phyloP scores from a whole-genome alignment of 2,888 invertebrate species.

The Eulithis testata region DNA sequence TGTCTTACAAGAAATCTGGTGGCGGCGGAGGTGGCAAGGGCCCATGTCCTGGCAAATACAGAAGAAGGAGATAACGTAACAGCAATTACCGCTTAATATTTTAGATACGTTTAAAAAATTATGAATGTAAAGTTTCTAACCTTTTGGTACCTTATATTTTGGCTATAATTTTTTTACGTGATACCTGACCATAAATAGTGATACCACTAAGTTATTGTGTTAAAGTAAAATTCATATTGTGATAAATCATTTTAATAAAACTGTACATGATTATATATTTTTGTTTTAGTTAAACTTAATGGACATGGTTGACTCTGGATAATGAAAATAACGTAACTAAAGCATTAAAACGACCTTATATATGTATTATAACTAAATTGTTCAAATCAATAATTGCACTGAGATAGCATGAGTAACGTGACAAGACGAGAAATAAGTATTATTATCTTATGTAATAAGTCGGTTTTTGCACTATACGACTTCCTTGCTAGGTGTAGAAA shows the following conservation, averaged over 20 bases:
- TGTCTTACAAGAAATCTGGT: slow-evolving; percentile 41
- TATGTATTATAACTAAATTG: slow-evolving; percentile 65
- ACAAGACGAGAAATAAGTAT: slow-evolving; percentile 51
- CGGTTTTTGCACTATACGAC: slow-evolving; percentile 81
- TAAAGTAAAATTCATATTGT: slow-evolving; percentile 44
- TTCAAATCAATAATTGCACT: slow-evolving; percentile 80
- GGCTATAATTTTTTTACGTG: not conserved
- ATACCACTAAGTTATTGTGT: slow-evolving; percentile 6
- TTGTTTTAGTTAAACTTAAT: slow-evolving; percentile 59
- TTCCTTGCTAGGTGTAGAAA: slow-evolving; percentile 96
- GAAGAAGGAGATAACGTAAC: slow-evolving; percentile 15
- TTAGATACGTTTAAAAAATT: slow-evolving; percentile 10
- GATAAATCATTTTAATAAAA: slow-evolving; percentile 74
- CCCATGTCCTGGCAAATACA: slow-evolving; percentile 16
- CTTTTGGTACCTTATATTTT: not conserved
- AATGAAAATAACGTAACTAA: slow-evolving; percentile 62
- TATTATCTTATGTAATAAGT: slow-evolving; percentile 37
- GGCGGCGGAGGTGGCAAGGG: slow-evolving; percentile 38
- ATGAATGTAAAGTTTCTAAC: not conserved
- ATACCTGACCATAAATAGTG: too few species aligned
- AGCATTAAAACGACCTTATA: slow-evolving; percentile 53
- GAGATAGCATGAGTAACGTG: slow-evolving; percentile 64
- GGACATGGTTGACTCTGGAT: slow-evolving; percentile 73
- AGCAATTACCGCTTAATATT: slow-evolving; percentile 1
- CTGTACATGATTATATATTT: slow-evolving; percentile 71